phyloP scores from a whole-genome alignment of 2,888 invertebrate genomes.

The Synergus itoensis region DNA sequence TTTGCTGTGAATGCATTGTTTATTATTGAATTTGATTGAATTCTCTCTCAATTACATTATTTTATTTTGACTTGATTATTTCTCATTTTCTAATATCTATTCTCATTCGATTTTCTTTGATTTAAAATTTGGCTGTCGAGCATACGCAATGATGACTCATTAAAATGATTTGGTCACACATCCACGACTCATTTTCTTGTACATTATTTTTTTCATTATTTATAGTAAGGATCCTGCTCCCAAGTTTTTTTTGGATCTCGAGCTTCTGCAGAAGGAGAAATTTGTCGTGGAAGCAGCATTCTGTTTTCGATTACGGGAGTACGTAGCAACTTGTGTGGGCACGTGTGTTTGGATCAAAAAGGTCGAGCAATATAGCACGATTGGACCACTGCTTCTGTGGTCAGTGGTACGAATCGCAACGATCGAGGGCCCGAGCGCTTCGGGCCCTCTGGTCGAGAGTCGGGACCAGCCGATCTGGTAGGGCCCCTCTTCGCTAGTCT shows the following conservation, averaged over 20 bases:
- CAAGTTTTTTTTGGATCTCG: not conserved
- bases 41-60: too few species aligned
- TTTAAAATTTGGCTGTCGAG: too few species aligned
- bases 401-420: slow-evolving; percentile 42
- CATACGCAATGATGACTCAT: too few species aligned
- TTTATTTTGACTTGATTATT: too few species aligned
- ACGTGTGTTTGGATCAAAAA: slow-evolving; percentile 68
- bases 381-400: slow-evolving; percentile 69
- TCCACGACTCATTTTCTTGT: too few species aligned
- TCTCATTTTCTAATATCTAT: too few species aligned
- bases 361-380: slow-evolving; percentile 72
- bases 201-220: not conserved
- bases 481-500: slow-evolving; percentile 46
- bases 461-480: slow-evolving; percentile 44
- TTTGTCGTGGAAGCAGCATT: slow-evolving; percentile 17
- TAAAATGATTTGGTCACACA: too few species aligned
- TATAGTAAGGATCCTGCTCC: not conserved
- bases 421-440: slow-evolving; percentile 27
- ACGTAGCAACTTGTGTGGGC: slow-evolving; percentile 63
- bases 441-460: slow-evolving; percentile 43
- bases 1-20: too few species aligned
- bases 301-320: slow-evolving; percentile 16
- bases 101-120: too few species aligned
- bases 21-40: too few species aligned
- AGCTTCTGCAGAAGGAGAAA: slow-evolving; percentile 23